phyloP scores from a whole-genome alignment of 2,888 invertebrate species.

The Stomorhina lunata region DNA sequence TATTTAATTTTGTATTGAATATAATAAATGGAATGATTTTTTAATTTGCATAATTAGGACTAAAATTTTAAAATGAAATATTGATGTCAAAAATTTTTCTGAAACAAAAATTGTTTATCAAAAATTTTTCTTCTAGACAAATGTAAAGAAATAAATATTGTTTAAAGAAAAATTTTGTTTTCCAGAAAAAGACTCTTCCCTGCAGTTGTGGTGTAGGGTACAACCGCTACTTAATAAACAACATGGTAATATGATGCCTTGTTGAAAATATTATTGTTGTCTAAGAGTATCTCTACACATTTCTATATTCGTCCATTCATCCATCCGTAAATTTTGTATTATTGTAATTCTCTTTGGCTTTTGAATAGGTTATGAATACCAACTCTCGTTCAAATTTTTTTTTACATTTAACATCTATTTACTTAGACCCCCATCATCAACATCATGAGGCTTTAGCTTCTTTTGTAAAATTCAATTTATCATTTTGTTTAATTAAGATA shows the following conservation, averaged over 20 bases:
- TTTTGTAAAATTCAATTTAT: conserved; percentile 47
- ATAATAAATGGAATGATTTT: no score
- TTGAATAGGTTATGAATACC: neutral
- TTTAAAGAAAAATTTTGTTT: no score
- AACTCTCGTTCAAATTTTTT: neutral
- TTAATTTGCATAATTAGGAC: no score
- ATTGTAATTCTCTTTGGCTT: neutral
- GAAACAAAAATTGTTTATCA: no score
- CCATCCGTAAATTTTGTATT: neutral
- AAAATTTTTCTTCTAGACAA: no score
- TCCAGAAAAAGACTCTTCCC: no score
- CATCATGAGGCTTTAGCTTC: neutral
- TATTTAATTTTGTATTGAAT: neutral
- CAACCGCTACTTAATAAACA: neutral
- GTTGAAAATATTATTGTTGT: conserved; percentile 1
- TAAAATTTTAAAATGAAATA: no score
- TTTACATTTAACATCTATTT: conserved; percentile 8
- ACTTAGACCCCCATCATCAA: conserved; percentile 11
- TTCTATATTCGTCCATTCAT: neutral
- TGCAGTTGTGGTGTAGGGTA: no score
- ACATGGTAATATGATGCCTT: conserved; percentile 25
- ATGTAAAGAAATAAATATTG: no score
- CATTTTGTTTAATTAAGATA: conserved; percentile 53
- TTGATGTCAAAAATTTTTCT: no score
- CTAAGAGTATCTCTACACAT: neutral